Conservation (phyloP, 2,113 vertebrate species). For the Uria lomvia region DNA sequence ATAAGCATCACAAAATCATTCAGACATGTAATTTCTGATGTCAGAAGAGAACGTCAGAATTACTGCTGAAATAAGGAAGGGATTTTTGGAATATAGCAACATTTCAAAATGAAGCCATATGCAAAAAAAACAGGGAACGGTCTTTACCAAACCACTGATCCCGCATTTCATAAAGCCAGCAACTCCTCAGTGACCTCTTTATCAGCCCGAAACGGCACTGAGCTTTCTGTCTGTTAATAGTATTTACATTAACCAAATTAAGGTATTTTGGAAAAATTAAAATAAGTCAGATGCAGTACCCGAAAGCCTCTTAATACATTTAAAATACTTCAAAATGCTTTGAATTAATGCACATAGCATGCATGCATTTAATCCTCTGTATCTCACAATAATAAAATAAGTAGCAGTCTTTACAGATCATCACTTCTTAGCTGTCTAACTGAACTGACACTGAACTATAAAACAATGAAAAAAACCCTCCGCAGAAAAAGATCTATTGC, state of each 20-base stretch:
- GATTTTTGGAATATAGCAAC: not conserved
- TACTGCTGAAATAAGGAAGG: conserved; percentile 24
- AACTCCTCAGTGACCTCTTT: conserved; percentile 18
- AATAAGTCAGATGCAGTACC: not conserved
- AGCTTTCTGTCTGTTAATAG: not conserved
- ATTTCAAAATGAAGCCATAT: conserved; percentile 9
- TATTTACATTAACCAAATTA: not conserved
- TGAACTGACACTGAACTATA: not conserved
- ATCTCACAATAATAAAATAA: conserved; percentile 9
- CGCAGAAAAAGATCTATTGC: not conserved
- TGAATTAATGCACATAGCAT: not conserved
- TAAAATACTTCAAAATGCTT: not conserved
- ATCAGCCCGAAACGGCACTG: not conserved
- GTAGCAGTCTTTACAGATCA: conserved; percentile 4
- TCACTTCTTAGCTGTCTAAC: not conserved
- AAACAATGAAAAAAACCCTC: not conserved
- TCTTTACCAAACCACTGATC: conserved; percentile 7
- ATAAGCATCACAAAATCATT: conserved; percentile 37
- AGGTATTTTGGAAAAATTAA: not conserved
- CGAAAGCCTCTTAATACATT: not conserved
- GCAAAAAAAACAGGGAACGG: not conserved
- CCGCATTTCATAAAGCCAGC: not conserved
- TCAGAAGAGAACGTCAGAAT: conserved; percentile 49
- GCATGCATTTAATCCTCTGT: not conserved
- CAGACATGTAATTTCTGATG: conserved; percentile 51